Percentiles rank a stretch among this genome's conserved stretches.
Evolutionary conservation across 2,888 invertebrate genomes (phyloP).

Genomic region (Aspidapion aeneum): DNA sequence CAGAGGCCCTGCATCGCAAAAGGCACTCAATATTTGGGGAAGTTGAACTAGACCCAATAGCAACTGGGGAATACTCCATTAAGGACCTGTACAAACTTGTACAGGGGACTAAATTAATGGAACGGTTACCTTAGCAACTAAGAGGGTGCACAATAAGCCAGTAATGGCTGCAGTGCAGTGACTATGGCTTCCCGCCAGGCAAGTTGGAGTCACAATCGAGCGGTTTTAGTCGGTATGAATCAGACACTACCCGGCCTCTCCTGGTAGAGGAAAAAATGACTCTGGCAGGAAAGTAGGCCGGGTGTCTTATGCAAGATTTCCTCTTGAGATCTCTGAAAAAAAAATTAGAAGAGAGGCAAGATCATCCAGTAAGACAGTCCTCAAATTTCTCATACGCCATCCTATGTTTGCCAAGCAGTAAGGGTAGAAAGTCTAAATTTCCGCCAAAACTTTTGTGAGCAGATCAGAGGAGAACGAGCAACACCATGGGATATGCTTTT

Average conservation of each 20-base stretch:
- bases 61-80: background rate
- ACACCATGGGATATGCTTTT: no score
- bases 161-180: background rate
- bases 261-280: background rate
- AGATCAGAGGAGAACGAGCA: no score
- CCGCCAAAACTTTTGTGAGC: no score
- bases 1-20: background rate
- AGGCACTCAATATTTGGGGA: background rate
- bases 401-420: no score
- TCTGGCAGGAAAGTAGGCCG: background rate
- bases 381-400: no score
- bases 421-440: no score
- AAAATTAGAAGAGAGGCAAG: no score
- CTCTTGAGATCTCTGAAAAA: background rate
- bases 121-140: background rate
- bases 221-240: background rate
- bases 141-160: background rate
- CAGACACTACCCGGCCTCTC: background rate
- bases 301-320: background rate
- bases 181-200: background rate
- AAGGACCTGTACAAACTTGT: background rate
- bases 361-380: no score
- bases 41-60: background rate
- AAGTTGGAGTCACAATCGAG: background rate
- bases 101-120: background rate